Evolutionary conservation across 2,113 vertebrate species (phyloP).

Genomic region (Tonatia bakeri): DNA sequence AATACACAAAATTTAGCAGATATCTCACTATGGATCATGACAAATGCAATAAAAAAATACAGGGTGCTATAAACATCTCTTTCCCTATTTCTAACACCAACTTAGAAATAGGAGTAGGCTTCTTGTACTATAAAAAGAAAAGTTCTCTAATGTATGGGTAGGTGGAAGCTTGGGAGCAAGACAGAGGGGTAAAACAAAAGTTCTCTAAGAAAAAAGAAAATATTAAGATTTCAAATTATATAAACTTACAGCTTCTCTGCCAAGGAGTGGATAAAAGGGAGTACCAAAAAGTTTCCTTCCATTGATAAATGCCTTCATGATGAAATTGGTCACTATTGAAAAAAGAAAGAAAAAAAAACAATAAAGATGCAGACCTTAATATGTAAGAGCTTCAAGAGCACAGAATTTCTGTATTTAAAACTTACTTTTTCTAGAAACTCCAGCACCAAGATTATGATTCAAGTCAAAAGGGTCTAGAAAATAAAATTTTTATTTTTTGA

Average conservation of each 20-base stretch:
- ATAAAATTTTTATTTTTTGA: constrained; percentile 39
- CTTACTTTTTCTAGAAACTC: constrained; percentile 99
- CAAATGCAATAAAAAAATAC: not conserved
- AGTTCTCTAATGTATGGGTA: not conserved
- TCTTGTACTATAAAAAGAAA: not conserved
- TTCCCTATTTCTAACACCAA: not conserved
- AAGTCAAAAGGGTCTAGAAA: constrained; percentile 96
- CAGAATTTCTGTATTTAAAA: not conserved
- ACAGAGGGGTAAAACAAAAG: not conserved
- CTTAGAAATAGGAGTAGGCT: not conserved
- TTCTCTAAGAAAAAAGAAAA: not conserved
- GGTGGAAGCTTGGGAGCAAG: too few relatives aligned
- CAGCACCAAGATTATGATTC: constrained; percentile 98
- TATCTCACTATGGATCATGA: not conserved
- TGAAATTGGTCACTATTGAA: constrained; percentile 97
- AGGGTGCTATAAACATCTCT: not conserved
- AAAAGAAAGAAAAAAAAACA: constrained; percentile 74
- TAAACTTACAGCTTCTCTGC: constrained; percentile 92
- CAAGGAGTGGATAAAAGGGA: constrained; percentile 90
- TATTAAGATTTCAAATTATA: not conserved
- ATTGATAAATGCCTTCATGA: constrained; percentile 99
- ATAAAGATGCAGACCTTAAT: constrained; percentile 20
- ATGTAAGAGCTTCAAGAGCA: constrained; percentile 30
- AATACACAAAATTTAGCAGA: not conserved
- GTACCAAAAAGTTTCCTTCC: constrained; percentile 97